Percentiles rank a stretch among this genome's conserved stretches.
phyloP scores from a whole-genome alignment of 2,113 vertebrate species.

The Zingel zingel region DNA sequence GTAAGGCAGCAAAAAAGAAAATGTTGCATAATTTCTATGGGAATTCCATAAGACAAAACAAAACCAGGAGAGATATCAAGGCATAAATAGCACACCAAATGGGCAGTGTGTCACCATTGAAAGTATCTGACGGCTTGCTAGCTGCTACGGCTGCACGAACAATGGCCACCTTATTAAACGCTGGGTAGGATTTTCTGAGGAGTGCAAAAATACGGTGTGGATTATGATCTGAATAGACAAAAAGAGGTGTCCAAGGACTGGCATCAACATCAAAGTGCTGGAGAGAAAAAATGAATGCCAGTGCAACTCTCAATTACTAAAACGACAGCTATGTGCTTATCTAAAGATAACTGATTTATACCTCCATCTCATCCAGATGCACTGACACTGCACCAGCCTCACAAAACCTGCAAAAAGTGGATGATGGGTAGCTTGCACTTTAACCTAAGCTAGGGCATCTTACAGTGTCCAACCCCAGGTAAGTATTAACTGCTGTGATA shows the following conservation, averaged over 20 bases:
- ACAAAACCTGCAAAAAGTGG: background rate
- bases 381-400: background rate
- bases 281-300: slow-evolving; percentile 24
- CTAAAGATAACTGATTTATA: background rate
- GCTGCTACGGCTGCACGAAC: slow-evolving; percentile 35
- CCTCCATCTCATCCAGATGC: background rate
- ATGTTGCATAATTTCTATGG: background rate
- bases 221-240: slow-evolving; percentile 36
- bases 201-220: slow-evolving; percentile 37
- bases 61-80: background rate
- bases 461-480: background rate
- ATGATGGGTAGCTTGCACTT: background rate
- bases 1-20: background rate
- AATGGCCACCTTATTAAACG: slow-evolving; percentile 20
- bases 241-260: slow-evolving; percentile 25
- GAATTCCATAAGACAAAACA: background rate
- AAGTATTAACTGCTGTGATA: background rate
- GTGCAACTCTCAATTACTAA: slow-evolving; percentile 2
- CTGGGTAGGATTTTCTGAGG: slow-evolving; percentile 23
- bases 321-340: background rate
- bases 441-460: background rate
- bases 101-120: background rate
- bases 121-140: slow-evolving; percentile 21
- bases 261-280: slow-evolving; percentile 31
- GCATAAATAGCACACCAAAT: background rate